These are phyloP conservation scores for Harpegnathos saltator DNA, from an alignment of 1,140 invertebrate species.

Conservation along the genomic window DNA sequence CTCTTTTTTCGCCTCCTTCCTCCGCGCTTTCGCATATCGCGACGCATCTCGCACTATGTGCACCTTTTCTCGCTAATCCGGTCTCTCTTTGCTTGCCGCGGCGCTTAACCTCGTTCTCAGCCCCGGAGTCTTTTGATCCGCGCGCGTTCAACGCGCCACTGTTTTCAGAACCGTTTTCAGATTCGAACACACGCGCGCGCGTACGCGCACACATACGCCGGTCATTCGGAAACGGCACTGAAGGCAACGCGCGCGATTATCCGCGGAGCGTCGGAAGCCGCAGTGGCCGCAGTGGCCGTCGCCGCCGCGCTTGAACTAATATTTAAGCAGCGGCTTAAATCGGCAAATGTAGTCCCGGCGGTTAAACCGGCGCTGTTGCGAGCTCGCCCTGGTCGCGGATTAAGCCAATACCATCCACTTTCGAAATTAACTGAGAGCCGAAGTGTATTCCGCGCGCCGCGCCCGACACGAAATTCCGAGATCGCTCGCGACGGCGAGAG, in stretches of 20 bases:
- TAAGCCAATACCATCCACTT: slow-evolving; percentile 64
- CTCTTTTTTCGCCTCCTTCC: no score
- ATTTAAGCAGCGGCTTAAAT: slow-evolving; percentile 68
- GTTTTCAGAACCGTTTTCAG: slow-evolving; percentile 23
- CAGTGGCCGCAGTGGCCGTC: slow-evolving; percentile 17
- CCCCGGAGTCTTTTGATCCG: slow-evolving; percentile 24
- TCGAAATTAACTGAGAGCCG: slow-evolving; percentile 46
- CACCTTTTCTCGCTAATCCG: neutral
- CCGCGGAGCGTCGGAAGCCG: slow-evolving; percentile 46
- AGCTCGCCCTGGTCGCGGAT: slow-evolving; percentile 47
- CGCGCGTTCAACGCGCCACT: slow-evolving; percentile 24
- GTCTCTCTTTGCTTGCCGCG: neutral
- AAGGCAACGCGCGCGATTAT: slow-evolving; percentile 53
- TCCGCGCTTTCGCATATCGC: neutral
- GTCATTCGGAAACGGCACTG: slow-evolving; percentile 42
- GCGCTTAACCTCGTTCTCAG: neutral
- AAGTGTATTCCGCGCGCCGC: slow-evolving; percentile 33
- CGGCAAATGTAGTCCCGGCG: slow-evolving; percentile 63
- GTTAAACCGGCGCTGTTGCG: slow-evolving; percentile 53
- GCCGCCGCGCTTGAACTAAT: slow-evolving; percentile 61
- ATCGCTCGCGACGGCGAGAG: neutral
- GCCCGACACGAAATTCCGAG: neutral
- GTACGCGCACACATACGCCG: neutral
- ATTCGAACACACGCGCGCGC: no score
- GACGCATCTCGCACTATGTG: no score